A percentile compares a stretch with the other conserved stretches of the same genome.
phyloP scores from a whole-genome alignment of 2,113 vertebrate species.

The Haliaeetus leucogaster region DNA sequence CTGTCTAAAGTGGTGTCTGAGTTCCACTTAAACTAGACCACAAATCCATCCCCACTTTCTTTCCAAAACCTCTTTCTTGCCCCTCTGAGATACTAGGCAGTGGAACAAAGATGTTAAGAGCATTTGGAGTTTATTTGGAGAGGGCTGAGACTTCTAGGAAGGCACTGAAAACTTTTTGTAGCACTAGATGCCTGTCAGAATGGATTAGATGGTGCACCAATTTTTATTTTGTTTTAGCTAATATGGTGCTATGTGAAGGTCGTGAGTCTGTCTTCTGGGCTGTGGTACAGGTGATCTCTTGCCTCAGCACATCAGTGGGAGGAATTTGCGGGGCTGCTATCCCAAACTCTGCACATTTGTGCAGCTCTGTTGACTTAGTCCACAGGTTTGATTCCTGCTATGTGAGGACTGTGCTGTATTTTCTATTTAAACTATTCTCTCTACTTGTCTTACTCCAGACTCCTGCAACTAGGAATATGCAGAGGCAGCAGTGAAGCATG shows the following conservation, averaged over 20 bases:
- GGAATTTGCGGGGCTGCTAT: neutral
- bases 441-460: neutral
- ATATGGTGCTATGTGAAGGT: neutral
- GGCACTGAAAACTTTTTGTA: neutral
- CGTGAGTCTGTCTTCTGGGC: neutral
- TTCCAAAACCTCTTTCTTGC: neutral
- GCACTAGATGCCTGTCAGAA: neutral
- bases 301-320: neutral
- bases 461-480: neutral
- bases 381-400: neutral
- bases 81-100: neutral
- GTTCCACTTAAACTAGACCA: neutral
- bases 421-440: neutral
- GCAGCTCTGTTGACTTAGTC: neutral
- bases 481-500: neutral
- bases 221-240: neutral
- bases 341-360: neutral
- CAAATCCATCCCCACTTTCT: neutral
- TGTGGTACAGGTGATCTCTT: neutral
- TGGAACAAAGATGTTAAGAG: neutral
- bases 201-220: neutral
- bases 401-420: neutral
- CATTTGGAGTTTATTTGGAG: neutral
- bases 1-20: neutral
- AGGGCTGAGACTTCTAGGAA: neutral